Base-by-base conservation (phyloP, 1,140 invertebrate species). In the Drosophila virilis region DNA sequence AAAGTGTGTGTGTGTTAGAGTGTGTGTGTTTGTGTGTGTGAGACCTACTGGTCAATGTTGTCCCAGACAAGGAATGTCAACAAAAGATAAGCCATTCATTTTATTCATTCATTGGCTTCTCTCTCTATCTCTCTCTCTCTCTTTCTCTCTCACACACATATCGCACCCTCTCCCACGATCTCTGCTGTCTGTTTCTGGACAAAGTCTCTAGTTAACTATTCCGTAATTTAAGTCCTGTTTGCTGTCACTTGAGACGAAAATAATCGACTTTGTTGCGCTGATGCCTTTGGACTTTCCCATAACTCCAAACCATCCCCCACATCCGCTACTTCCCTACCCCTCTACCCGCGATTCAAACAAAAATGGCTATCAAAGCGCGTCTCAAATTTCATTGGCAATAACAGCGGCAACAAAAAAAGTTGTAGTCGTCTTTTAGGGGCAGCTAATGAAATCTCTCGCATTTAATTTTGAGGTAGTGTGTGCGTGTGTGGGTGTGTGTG, bases 41-140 rank as follows among this genome's bases (percentile, higher is more conserved):
- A 55, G 83, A 80, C 80, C 22, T 80, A 89, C 84, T 89, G 84
- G 84, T 89, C 84, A 89, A 89, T 89, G 84, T 89, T 89, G 84
- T 84, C 80, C 78, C 84, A 89, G 84, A 89, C 84, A 48, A n/a
- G 45, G 84, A 84, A 84, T 89, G 84, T 89, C 84, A 89, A 89
- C 84, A 89, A 89, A 86, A 89, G 84, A 89, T 89, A 89, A 89
- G 84, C 84, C 84, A 89, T 89, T 89, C 84, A 84, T 89, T 89
- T 88, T 89, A 89, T 88, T 83, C 84, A 88, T 88, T 89, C 80
- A 77, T 80, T 73, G 51, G 61, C 68, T 65, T 51, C 42, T 32
- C 32, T 46, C 8, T 8, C 15, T 33, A 32, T 13, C 37, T 13
- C 45, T 6, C n/a, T 1, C 38, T 1, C 6, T n/a, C 17, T 17